Conservation (phyloP, 2,113 vertebrate species). For the Craseonycteris thonglongyai region DNA sequence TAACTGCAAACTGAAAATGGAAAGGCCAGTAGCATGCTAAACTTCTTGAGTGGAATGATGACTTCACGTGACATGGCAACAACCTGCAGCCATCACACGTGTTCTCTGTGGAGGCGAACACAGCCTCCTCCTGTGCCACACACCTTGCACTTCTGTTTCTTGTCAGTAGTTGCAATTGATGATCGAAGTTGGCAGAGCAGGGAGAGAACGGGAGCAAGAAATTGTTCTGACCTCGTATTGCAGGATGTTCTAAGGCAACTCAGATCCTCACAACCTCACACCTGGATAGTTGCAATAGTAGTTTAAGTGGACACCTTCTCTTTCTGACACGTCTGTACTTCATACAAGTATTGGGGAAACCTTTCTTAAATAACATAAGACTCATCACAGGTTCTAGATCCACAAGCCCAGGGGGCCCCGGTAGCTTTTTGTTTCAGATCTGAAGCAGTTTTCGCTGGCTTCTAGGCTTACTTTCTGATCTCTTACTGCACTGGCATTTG, state of each 20-base stretch:
- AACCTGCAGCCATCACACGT: background rate
- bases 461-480: rapidly evolving
- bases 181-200: background rate
- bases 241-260: rapidly evolving
- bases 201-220: background rate
- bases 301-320: background rate
- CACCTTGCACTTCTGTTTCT: background rate
- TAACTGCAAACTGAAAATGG: background rate
- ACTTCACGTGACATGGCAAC: rapidly evolving
- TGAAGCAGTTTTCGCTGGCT: background rate
- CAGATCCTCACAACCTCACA: background rate
- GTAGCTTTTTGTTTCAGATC: background rate
- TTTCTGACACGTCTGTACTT: background rate
- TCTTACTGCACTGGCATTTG: background rate
- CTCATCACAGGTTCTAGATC: background rate
- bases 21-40: rapidly evolving
- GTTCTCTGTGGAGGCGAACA: background rate
- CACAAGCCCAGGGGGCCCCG: background rate
- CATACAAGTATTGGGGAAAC: background rate
- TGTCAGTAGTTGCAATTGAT: background rate
- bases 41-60: background rate
- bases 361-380: background rate
- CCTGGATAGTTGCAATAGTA: background rate
- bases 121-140: rapidly evolving
- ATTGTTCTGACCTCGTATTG: background rate